Evolutionary conservation across 2,113 vertebrate genomes (phyloP).

Genomic region (Lamprotornis superbus): DNA sequence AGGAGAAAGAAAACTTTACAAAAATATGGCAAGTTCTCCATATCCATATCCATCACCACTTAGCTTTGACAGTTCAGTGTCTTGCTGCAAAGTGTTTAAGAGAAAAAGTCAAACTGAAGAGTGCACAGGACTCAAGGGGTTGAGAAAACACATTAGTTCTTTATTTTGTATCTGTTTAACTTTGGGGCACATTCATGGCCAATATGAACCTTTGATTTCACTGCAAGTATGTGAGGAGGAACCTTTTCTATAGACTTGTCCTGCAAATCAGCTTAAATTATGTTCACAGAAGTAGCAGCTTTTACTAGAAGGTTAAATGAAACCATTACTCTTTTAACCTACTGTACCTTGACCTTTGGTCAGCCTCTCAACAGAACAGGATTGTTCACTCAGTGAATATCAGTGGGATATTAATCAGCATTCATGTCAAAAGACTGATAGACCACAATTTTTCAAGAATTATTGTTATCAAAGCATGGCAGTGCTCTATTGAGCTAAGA

Average conservation of each 20-base stretch:
- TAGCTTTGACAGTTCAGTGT: neutral
- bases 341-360: neutral
- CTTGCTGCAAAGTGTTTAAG: neutral
- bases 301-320: slow-evolving; percentile 1
- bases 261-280: slow-evolving; percentile 34
- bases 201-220: neutral
- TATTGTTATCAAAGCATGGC: neutral
- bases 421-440: neutral
- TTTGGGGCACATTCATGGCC: neutral
- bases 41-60: neutral
- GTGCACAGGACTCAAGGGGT: neutral
- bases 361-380: neutral
- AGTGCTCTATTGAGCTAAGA: neutral
- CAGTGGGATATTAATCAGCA: neutral
- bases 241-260: neutral
- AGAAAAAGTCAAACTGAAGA: neutral
- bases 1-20: neutral
- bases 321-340: neutral
- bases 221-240: neutral
- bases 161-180: neutral
- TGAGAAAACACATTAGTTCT: slow-evolving; percentile 4
- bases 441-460: neutral
- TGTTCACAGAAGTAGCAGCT: neutral
- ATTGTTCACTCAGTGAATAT: neutral
- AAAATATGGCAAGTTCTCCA: neutral